Percentiles rank a stretch among this genome's conserved stretches.
Evolutionary conservation across 2,888 invertebrate genomes (phyloP).

Genomic region (Cerceris ruficornis): DNA sequence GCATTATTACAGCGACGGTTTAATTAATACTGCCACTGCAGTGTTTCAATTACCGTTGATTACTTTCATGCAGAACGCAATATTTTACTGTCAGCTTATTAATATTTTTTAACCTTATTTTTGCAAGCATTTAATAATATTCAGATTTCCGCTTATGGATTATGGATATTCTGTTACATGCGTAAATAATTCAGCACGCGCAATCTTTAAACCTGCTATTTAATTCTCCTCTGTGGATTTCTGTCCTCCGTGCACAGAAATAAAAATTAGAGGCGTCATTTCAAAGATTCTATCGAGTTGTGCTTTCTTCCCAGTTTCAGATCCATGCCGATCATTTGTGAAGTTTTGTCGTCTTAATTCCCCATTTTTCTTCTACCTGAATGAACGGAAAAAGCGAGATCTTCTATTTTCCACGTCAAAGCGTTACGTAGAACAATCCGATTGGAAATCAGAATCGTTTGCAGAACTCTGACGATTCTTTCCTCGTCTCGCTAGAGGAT

Average conservation of each 20-base stretch:
- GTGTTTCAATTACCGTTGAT: slow-evolving; percentile 58
- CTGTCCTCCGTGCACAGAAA: too few species aligned
- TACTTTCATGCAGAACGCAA: slow-evolving; percentile 42
- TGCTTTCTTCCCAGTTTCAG: too few species aligned
- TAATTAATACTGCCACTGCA: slow-evolving; percentile 18
- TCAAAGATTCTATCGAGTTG: too few species aligned
- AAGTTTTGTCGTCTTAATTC: too few species aligned
- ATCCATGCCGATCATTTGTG: too few species aligned
- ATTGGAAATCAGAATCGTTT: slow-evolving; percentile 20
- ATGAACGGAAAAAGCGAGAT: not conserved
- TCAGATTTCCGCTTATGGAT: slow-evolving; percentile 26
- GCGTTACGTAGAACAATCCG: not conserved
- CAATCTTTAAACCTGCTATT: not conserved
- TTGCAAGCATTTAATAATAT: slow-evolving; percentile 43
- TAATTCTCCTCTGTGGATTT: too few species aligned
- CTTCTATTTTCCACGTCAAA: not conserved
- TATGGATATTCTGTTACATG: slow-evolving; percentile 47
- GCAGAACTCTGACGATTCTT: slow-evolving; percentile 1
- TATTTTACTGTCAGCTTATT: slow-evolving; percentile 49
- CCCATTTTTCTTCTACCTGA: too few species aligned
- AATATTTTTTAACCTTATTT: slow-evolving; percentile 49
- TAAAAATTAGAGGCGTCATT: too few species aligned
- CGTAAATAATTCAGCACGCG: slow-evolving; percentile 32
- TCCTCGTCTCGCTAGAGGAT: not conserved
- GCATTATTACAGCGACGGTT: slow-evolving; percentile 38